Evolutionary conservation across 2,113 vertebrate species (phyloP), one percentile per base, ranked within the genome.

Genomic region (Cranoglanis bouderius): DNA sequence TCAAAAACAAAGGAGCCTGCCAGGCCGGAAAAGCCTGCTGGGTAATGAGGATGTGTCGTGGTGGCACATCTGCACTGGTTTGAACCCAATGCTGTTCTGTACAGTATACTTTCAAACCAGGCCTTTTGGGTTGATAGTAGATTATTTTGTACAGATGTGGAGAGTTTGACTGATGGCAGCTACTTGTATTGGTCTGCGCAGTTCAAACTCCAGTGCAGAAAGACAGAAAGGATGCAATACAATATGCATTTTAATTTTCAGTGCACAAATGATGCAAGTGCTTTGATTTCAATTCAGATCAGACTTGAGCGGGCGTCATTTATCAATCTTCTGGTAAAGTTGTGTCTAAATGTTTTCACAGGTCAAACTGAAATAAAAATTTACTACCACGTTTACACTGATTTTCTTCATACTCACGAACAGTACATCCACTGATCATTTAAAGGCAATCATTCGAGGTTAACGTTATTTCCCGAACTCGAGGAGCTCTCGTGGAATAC

Each of bases 61-160:
- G 85, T 87, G 84, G 70, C 84, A 88, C 90, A 91, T 92, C 88
- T 93, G 91, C 61, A 59, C 75, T 38, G 32, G 46, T 89, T 88
- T 93, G 74, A 67, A 85, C 43, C 29, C 84, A 82, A 83, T 57
- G 51, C 40, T 21, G n/a, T 85, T 46, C 57, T 70, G 89, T 57
- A 90, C 81, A 88, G 38, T 80, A 38, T 72, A 16, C 77, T 49
- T 53, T 65, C 24, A 75, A 59, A 82, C 51, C 40, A 46, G 40
- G 40, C 29, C 51, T 40, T 55, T 86, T 89, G 53, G 77, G 80
- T 49, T 21, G 16, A 67, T 40, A 51, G 40, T 38, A 43, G 46
- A n/a, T 72, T 59, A 85, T 53, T 86, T 61, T 61, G 14, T 63
- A 46, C 74, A 63, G 57, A 80, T 63, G 19, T n/a, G 32, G 16